These are phyloP conservation scores for Phenganax stokvisi DNA, from an alignment of 92 coral and sea anemone genomes.

Conservation along the genomic window DNA sequence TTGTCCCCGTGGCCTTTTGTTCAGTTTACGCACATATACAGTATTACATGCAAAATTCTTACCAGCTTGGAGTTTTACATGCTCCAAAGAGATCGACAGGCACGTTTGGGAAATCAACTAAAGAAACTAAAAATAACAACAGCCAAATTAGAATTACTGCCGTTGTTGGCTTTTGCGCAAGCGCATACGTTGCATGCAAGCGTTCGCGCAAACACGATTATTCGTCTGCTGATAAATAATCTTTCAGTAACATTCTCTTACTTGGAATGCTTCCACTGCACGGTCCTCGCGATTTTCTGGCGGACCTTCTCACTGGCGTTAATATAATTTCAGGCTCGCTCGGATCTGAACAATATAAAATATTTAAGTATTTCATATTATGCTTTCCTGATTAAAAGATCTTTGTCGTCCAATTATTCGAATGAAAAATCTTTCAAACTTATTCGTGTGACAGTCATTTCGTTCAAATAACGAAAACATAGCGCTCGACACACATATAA, in stretches of 20 bases:
- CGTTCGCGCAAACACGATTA: too few relatives aligned
- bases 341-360: slow-evolving; percentile 35
- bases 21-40: neutral
- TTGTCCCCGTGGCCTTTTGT: neutral
- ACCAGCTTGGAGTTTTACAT: neutral
- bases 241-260: neutral
- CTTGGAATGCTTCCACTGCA: slow-evolving; percentile 8
- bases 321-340: slow-evolving; percentile 54
- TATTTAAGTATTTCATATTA: neutral
- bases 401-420: too few relatives aligned
- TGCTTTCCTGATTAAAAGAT: neutral
- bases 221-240: too few relatives aligned
- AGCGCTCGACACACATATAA: too few relatives aligned
- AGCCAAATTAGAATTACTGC: neutral
- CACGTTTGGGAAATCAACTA: neutral
- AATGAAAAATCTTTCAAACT: too few relatives aligned
- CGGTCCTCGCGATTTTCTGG: slow-evolving; percentile 53
- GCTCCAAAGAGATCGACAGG: neutral
- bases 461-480: too few relatives aligned
- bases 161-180: too few relatives aligned
- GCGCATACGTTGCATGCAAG: too few relatives aligned
- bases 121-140: neutral
- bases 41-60: neutral
- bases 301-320: slow-evolving; percentile 85
- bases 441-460: too few relatives aligned